phyloP scores from a whole-genome alignment of 2,888 invertebrate genomes.

The Nipponacmea schrenckii region DNA sequence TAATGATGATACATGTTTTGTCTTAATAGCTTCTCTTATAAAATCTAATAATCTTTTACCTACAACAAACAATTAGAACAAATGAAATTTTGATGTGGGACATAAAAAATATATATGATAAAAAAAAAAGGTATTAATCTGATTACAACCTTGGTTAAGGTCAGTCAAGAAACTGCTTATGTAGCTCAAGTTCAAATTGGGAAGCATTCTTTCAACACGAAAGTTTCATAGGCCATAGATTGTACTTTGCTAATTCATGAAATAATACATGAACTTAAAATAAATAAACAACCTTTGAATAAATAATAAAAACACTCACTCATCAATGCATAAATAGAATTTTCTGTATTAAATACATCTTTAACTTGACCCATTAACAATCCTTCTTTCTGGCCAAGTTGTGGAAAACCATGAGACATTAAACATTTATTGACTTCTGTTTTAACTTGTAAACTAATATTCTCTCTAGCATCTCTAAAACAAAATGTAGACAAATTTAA shows the following conservation, averaged over 20 bases:
- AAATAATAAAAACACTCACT: constrained; percentile 73
- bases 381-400: constrained; percentile 74
- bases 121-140: too few relatives aligned
- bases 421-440: constrained; percentile 78
- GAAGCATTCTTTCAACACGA: too few relatives aligned
- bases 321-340: constrained; percentile 81
- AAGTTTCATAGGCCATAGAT: too few relatives aligned
- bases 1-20: constrained; percentile 74
- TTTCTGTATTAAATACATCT: constrained; percentile 74
- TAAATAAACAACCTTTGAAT: too few relatives aligned
- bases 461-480: constrained; percentile 55
- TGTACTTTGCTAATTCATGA: too few relatives aligned
- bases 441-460: constrained; percentile 78
- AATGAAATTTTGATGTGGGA: neutral
- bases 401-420: constrained; percentile 73
- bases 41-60: constrained; percentile 67
- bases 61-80: constrained; percentile 35
- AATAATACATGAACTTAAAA: too few relatives aligned
- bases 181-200: too few relatives aligned
- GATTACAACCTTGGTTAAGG: too few relatives aligned
- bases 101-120: neutral
- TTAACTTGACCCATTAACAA: constrained; percentile 75
- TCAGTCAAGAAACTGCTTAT: too few relatives aligned
- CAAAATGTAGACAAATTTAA: neutral
- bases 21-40: constrained; percentile 66